phyloP scores from a whole-genome alignment of 1,140 invertebrate species.

The Drosophila parvula region DNA sequence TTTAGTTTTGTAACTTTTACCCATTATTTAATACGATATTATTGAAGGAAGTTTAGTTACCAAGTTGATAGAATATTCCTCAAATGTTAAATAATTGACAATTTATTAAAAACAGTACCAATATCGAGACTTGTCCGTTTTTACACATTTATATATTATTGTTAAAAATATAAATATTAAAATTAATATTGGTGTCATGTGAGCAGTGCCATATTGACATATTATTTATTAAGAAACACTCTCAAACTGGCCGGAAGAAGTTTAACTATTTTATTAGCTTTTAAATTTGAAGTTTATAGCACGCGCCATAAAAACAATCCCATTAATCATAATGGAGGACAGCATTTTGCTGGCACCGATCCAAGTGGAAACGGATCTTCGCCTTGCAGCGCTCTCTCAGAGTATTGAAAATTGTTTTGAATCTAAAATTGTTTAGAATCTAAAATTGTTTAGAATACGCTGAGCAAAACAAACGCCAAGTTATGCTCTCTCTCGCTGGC shows the following conservation, averaged over 20 bases:
- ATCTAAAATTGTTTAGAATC: conserved; percentile 59
- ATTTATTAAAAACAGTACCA: too few relatives aligned
- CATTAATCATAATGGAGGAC: conserved; percentile 2
- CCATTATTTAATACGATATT: too few relatives aligned
- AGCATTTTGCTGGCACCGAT: conserved; percentile 16
- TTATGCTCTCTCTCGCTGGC: conserved; percentile 24
- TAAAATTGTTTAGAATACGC: conserved; percentile 69
- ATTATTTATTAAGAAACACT: not conserved
- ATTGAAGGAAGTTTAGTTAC: too few relatives aligned
- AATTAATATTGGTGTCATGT: not conserved
- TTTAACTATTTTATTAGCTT: not conserved
- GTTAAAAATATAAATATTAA: too few relatives aligned
- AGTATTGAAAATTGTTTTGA: conserved; percentile 58
- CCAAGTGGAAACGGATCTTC: conserved; percentile 15
- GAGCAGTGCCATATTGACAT: not conserved
- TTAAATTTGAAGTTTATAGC: conserved; percentile 13
- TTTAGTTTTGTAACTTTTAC: too few relatives aligned
- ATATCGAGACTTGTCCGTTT: too few relatives aligned
- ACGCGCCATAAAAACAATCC: conserved; percentile 11
- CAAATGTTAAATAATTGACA: too few relatives aligned
- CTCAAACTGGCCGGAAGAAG: not conserved
- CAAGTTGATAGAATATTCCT: too few relatives aligned
- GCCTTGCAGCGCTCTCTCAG: not conserved
- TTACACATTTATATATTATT: too few relatives aligned
- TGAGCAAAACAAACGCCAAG: conserved; percentile 74